phyloP scores from a whole-genome alignment of 2,797 vertebrate species.

The Propithecus perrieri region DNA sequence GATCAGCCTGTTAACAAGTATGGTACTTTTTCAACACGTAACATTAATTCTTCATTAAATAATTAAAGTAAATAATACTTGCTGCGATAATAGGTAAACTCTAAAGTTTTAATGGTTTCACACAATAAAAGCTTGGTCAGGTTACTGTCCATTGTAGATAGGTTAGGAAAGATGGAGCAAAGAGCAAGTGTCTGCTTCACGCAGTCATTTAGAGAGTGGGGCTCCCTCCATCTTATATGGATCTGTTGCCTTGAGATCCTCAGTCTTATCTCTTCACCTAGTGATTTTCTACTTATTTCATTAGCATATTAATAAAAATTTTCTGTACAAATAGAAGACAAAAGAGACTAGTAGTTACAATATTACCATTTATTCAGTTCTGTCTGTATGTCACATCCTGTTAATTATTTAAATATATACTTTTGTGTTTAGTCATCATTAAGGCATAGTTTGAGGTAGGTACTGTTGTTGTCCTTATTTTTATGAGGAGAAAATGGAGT shows the following conservation, averaged over 20 bases:
- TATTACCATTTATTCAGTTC: not conserved
- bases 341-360: not conserved
- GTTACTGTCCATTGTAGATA: not conserved
- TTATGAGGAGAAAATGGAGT: not conserved
- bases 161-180: not conserved
- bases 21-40: not conserved
- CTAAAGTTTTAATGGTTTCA: constrained; percentile 31
- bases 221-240: not conserved
- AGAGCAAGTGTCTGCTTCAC: not conserved
- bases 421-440: constrained; percentile 1
- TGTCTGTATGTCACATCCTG: not conserved
- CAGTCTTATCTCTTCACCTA: not conserved
- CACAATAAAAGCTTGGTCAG: not conserved
- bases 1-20: constrained; percentile 26
- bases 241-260: not conserved
- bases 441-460: not conserved
- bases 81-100: not conserved
- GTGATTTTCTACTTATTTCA: constrained; percentile 27
- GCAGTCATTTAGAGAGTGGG: not conserved
- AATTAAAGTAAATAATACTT: constrained; percentile 13
- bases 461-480: not conserved
- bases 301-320: not conserved
- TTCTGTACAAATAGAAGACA: not conserved
- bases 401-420: not conserved
- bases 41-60: not conserved